Percentiles rank a stretch among this genome's conserved stretches.
Conservation (phyloP, 2,797 vertebrate genomes). For the Rallus crepitans region DNA sequence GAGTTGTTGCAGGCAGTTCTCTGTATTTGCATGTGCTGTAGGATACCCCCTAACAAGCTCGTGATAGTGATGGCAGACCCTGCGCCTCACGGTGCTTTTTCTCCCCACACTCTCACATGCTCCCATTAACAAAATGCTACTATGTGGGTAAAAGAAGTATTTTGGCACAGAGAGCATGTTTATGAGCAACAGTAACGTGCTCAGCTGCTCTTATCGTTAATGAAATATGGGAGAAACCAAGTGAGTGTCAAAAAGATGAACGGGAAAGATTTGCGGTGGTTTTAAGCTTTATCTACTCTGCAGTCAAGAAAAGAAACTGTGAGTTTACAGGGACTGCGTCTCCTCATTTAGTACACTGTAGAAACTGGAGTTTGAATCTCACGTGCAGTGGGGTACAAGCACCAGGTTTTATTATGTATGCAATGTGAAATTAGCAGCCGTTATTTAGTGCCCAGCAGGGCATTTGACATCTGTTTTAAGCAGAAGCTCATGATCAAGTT, state of each 20-base stretch:
- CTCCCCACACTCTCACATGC: not conserved
- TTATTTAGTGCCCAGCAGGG: not conserved
- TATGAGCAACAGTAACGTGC: not conserved
- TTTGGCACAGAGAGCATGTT: not conserved
- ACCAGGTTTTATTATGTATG: not conserved
- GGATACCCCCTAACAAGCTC: not conserved
- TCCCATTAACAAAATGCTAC: not conserved
- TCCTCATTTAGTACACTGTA: not conserved
- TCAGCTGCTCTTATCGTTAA: not conserved
- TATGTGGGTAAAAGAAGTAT: not conserved
- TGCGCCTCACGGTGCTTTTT: not conserved
- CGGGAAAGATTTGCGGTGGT: not conserved
- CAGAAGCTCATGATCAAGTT: not conserved
- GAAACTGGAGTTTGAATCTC: not conserved
- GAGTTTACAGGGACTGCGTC: not conserved
- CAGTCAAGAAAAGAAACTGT: not conserved
- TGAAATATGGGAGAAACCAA: slow-evolving; percentile 32
- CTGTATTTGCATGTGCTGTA: not conserved
- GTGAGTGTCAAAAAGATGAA: not conserved
- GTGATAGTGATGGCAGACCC: not conserved
- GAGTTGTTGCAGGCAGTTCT: not conserved
- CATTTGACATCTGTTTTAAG: slow-evolving; percentile 27
- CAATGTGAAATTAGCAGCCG: not conserved
- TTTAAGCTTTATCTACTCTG: slow-evolving; percentile 14
- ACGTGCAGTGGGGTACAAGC: accelerated